These are phyloP conservation scores for Loris lydekkerianus DNA, from an alignment of 2,797 vertebrate species.

Conservation along the genomic window DNA sequence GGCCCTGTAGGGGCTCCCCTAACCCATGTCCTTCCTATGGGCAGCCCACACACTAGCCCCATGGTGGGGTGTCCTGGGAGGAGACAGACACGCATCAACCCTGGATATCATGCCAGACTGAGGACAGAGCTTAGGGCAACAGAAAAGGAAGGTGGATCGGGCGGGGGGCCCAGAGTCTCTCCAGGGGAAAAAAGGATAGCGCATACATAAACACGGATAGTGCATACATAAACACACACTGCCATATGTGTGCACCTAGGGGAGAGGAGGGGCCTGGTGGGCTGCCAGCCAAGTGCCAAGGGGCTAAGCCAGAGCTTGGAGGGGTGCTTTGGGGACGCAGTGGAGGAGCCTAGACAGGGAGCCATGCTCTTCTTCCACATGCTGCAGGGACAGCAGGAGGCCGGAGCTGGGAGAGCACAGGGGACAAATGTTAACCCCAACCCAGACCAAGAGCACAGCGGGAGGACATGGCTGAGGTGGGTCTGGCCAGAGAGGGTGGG, in stretches of 20 bases:
- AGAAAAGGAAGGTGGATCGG: background rate
- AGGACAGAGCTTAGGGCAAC: background rate
- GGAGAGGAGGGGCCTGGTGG: background rate
- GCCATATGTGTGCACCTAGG: accelerated
- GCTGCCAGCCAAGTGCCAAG: background rate
- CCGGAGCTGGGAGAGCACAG: background rate
- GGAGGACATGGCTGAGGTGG: background rate
- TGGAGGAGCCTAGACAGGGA: background rate
- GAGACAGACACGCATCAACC: background rate
- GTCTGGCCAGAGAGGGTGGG: background rate
- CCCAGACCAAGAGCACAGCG: accelerated
- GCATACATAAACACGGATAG: background rate
- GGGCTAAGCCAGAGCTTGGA: no score
- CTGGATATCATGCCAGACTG: background rate
- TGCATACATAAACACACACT: background rate
- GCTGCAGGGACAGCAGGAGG: background rate
- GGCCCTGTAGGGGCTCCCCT: no score
- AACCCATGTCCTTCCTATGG: background rate
- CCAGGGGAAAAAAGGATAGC: background rate
- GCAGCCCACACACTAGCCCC: background rate
- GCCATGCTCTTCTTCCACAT: background rate
- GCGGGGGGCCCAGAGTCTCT: background rate
- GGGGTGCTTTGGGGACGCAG: background rate
- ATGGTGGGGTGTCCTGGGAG: background rate
- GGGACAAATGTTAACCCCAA: background rate